These are phyloP conservation scores for Orchestia grillus DNA, from an alignment of 1,140 invertebrate species.

Conservation along the genomic window DNA sequence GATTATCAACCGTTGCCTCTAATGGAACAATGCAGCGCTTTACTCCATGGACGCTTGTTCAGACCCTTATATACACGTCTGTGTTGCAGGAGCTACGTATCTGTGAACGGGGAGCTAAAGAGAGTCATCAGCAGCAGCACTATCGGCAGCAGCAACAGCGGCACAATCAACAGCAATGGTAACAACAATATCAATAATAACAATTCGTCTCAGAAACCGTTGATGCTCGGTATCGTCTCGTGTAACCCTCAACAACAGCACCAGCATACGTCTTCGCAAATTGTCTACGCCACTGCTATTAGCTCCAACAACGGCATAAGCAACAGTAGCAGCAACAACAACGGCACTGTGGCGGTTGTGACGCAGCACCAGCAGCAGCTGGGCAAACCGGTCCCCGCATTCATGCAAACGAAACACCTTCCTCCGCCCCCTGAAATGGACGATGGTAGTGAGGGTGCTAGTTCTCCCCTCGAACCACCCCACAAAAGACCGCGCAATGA, in stretches of 20 bases:
- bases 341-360: slow-evolving; percentile 35
- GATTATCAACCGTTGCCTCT: no score
- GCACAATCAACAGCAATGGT: slow-evolving; percentile 28
- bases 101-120: slow-evolving; percentile 11
- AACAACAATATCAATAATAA: neutral
- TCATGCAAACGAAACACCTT: slow-evolving; percentile 16
- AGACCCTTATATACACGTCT: neutral
- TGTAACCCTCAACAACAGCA: neutral
- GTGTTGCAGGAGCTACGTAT: slow-evolving; percentile 44
- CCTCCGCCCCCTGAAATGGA: neutral
- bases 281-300: slow-evolving; percentile 13
- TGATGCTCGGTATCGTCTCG: slow-evolving; percentile 29
- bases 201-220: neutral
- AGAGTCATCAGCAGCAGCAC: slow-evolving; percentile 12
- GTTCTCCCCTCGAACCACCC: neutral
- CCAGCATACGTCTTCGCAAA: neutral
- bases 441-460: neutral
- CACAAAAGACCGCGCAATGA: slow-evolving; percentile 18
- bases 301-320: slow-evolving; percentile 6
- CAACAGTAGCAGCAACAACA: slow-evolving; percentile 32
- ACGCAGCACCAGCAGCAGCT: slow-evolving; percentile 22
- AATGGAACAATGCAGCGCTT: no score
- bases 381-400: neutral
- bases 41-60: no score
- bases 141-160: slow-evolving; percentile 32